These are phyloP conservation scores for Eupleurogrammus muticus DNA, from an alignment of 2,797 vertebrate genomes.

Conservation along the genomic window DNA sequence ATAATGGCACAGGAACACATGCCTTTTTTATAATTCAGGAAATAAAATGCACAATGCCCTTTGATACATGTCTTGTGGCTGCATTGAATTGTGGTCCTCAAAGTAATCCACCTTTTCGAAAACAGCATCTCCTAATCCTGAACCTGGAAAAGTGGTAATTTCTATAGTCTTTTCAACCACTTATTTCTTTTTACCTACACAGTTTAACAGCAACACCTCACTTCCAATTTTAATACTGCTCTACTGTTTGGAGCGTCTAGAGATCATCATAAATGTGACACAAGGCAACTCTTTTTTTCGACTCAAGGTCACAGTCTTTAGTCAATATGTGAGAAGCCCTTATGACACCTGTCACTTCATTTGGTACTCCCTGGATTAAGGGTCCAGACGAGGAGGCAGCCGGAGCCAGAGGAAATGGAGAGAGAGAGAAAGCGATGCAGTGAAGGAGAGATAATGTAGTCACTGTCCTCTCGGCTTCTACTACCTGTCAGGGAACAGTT, in stretches of 20 bases:
- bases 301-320: slow-evolving; percentile 69
- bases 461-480: slow-evolving; percentile 67
- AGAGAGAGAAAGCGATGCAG: slow-evolving; percentile 55
- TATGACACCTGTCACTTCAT: slow-evolving; percentile 70
- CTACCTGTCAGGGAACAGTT: slow-evolving; percentile 71
- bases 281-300: slow-evolving; percentile 32
- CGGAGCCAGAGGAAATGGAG: slow-evolving; percentile 21
- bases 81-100: slow-evolving; percentile 10
- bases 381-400: slow-evolving; percentile 13
- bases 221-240: not conserved
- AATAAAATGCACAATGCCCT: not conserved
- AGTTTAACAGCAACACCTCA: slow-evolving; percentile 2
- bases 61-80: slow-evolving; percentile 12
- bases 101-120: no score
- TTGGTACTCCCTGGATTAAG: slow-evolving; percentile 33
- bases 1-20: not conserved
- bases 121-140: no score
- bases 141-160: slow-evolving; percentile 11
- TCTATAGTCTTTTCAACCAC: not conserved
- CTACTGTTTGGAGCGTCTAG: slow-evolving; percentile 10
- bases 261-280: slow-evolving; percentile 50
- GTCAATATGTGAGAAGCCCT: slow-evolving; percentile 44
- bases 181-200: not conserved
- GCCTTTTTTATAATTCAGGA: no score
- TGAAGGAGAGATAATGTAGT: slow-evolving; percentile 73